These are phyloP conservation scores for Glaucomys volans DNA, from an alignment of 2,113 vertebrate genomes.

Conservation along the genomic window DNA sequence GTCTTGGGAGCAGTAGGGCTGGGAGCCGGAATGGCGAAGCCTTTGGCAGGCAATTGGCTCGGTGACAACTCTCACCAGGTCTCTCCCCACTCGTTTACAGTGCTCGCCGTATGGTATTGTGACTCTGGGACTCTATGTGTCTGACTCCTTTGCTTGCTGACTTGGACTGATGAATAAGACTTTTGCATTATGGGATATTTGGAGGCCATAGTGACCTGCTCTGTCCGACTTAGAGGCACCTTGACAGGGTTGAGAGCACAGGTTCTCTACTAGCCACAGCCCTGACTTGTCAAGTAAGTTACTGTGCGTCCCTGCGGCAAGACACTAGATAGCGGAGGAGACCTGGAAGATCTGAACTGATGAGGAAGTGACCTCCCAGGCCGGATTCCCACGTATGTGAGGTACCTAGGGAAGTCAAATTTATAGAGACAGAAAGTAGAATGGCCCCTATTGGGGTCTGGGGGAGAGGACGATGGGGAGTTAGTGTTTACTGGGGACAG, in stretches of 20 bases:
- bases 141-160: neutral
- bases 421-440: neutral
- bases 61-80: accelerated
- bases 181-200: neutral
- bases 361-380: neutral
- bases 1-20: neutral
- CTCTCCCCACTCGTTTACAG: too few relatives aligned
- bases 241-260: neutral
- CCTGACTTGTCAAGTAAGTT: neutral
- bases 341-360: neutral
- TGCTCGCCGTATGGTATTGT: neutral
- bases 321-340: neutral
- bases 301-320: neutral
- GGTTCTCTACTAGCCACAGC: neutral
- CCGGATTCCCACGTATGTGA: neutral
- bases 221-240: neutral
- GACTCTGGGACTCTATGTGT: neutral
- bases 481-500: neutral
- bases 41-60: accelerated
- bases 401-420: accelerated
- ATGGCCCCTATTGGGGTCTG: neutral
- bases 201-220: neutral
- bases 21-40: neutral
- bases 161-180: neutral
- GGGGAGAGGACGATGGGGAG: too few relatives aligned